Conservation (phyloP, 1,140 invertebrate genomes). For the Goniozus legneri region DNA sequence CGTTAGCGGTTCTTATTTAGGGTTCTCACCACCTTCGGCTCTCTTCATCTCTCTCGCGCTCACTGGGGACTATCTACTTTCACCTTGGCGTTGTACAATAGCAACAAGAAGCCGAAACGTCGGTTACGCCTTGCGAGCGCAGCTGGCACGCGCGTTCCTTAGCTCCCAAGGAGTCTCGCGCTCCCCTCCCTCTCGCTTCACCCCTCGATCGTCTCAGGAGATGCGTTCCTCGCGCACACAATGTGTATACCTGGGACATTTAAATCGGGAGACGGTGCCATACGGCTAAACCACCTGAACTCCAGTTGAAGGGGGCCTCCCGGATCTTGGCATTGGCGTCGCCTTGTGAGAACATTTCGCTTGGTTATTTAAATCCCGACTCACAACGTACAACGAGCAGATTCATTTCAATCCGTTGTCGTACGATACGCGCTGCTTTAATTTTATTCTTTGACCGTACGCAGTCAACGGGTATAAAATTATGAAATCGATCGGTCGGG, state of each 20-base stretch:
- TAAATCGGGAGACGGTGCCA: constrained; percentile 43
- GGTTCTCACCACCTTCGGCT: too few relatives aligned
- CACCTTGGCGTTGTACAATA: constrained; percentile 45
- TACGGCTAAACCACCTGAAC: constrained; percentile 47
- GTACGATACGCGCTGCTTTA: background rate
- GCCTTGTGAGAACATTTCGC: constrained; percentile 1
- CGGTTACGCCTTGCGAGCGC: constrained; percentile 51
- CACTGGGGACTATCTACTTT: too few relatives aligned
- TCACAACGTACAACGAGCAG: background rate
- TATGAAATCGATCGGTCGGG: background rate
- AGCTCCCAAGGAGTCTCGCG: background rate
- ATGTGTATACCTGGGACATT: constrained; percentile 43
- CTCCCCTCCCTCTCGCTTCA: constrained; percentile 3
- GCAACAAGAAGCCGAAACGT: constrained; percentile 51
- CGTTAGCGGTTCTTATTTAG: too few relatives aligned
- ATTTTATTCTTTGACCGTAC: background rate
- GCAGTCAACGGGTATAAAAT: background rate
- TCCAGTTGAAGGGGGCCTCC: constrained; percentile 40
- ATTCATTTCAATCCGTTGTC: background rate
- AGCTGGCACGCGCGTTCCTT: constrained; percentile 52
- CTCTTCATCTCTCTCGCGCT: too few relatives aligned
- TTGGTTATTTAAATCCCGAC: background rate
- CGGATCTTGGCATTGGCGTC: constrained; percentile 38
- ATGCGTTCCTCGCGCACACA: constrained; percentile 14
- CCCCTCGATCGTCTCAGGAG: background rate